Conservation (phyloP, 2,888 invertebrate species). For the Hylaea fasciaria region DNA sequence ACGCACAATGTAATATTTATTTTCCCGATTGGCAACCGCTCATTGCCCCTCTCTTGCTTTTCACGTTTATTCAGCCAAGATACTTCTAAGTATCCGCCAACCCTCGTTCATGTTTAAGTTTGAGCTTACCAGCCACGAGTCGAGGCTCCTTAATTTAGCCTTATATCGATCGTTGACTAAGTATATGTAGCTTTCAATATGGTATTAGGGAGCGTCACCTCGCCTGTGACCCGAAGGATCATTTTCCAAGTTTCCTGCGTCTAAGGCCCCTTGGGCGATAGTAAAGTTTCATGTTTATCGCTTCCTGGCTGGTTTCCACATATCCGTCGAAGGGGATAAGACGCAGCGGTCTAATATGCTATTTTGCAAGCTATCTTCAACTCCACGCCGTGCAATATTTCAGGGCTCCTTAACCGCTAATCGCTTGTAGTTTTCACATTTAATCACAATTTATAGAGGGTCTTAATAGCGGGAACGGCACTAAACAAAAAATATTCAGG, state of each 20-base stretch:
- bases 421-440: slow-evolving; percentile 16
- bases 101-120: slow-evolving; percentile 34
- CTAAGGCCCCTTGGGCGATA: slow-evolving; percentile 23
- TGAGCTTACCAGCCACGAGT: slow-evolving; percentile 31
- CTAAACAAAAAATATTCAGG: slow-evolving; percentile 45
- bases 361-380: slow-evolving; percentile 20
- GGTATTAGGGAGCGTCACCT: slow-evolving; percentile 26
- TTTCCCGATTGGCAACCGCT: slow-evolving; percentile 30
- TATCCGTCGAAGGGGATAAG: slow-evolving; percentile 27
- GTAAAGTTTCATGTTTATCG: slow-evolving; percentile 37
- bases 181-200: slow-evolving; percentile 33
- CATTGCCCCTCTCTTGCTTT: slow-evolving; percentile 29
- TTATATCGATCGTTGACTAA: slow-evolving; percentile 36
- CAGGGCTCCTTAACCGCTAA: slow-evolving; percentile 10
- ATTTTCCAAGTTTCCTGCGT: slow-evolving; percentile 30
- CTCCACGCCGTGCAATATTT: not conserved
- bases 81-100: slow-evolving; percentile 29
- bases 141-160: slow-evolving; percentile 40
- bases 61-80: slow-evolving; percentile 28
- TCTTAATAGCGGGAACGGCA: slow-evolving; percentile 15
- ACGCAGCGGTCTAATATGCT: slow-evolving; percentile 14
- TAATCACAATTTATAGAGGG: slow-evolving; percentile 18
- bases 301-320: slow-evolving; percentile 24
- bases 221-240: slow-evolving; percentile 21
- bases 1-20: slow-evolving; percentile 30